Evolutionary conservation across 1,140 invertebrate genomes (phyloP), one percentile per base, ranked within the genome.

Genomic region (Ceratitis capitata): DNA sequence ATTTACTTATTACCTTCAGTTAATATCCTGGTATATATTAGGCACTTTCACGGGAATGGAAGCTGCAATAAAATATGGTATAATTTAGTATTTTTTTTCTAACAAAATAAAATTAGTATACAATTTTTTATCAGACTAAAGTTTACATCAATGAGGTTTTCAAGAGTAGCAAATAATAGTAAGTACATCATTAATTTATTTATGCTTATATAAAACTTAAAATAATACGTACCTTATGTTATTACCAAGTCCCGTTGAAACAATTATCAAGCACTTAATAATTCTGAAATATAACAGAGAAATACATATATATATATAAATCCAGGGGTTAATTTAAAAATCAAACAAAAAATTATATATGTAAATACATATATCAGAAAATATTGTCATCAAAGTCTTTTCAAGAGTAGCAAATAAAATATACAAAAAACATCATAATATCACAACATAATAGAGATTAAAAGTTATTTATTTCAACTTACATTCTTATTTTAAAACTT

Each of bases 401-500:
- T 86, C 85, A 86, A 84, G 83, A 86, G 85, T 86, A 86, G 85
- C 85, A 86, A 86, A 86, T 86, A 86, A 86, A n/a, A n/a, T n/a
- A n/a, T 51, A 56, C 16, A 23, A 42, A 61, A 47, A 78, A 78
- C 85, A 86, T 86, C 85, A 86, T 84, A 47, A 56, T 42, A 12
- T 5, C 14, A 42, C 23, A 42, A 56, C 14, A 58, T 32, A 58
- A 7, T 47, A 16, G 9, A 32, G 6, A 10, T n/a, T 19, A 42
- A 12, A 12, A 61, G 23, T 35, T 35, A 69, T 58, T 23, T n/a
- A 84, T 14, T 23, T 53, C 19, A n/a, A 83, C 26, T 84, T 56
- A 85, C 64, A 7, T 51, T 39, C 2, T n/a, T n/a, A 53, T 29
- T 42, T 29, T 19, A 42, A 58, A 4, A 1, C 19, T n/a, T n/a